Conservation (phyloP, 2,113 vertebrate genomes). For the Isichthys henryi region DNA sequence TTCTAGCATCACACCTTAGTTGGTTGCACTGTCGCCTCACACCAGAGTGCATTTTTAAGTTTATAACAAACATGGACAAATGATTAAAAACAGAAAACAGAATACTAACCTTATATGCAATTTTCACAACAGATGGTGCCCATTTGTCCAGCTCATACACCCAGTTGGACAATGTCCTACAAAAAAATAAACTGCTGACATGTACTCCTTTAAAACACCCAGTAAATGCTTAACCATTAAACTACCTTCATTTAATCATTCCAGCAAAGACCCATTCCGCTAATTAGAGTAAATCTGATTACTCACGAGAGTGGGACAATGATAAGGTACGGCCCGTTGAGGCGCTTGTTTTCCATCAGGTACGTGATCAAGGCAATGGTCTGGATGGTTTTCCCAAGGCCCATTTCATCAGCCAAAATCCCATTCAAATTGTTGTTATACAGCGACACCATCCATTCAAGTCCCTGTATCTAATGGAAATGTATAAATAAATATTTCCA, state of each 20-base stretch:
- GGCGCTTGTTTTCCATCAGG: slow-evolving; percentile 93
- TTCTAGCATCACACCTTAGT: not conserved
- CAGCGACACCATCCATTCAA: slow-evolving; percentile 98
- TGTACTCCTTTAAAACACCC: not conserved
- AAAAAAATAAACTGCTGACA: slow-evolving; percentile 11
- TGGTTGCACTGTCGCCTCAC: not conserved
- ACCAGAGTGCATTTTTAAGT: not conserved
- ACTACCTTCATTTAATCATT: not conserved
- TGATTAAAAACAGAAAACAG: not conserved
- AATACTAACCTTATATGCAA: slow-evolving; percentile 87
- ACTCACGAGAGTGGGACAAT: slow-evolving; percentile 98
- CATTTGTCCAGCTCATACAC: slow-evolving; percentile 96
- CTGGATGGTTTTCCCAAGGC: slow-evolving; percentile 95
- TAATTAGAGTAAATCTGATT: not conserved
- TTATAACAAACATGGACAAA: not conserved
- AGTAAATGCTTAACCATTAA: not conserved
- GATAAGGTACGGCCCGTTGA: slow-evolving; percentile 96
- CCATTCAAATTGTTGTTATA: slow-evolving; percentile 98
- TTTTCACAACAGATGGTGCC: slow-evolving; percentile 94
- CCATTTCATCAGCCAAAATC: slow-evolving; percentile 97
- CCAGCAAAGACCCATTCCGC: not conserved
- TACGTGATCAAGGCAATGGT: slow-evolving; percentile 97
- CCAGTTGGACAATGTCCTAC: slow-evolving; percentile 94
- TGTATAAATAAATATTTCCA: not conserved
- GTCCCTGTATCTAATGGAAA: slow-evolving; percentile 75